Evolutionary conservation across 2,888 invertebrate species (phyloP).

Genomic region (Pseudanteris insignis): DNA sequence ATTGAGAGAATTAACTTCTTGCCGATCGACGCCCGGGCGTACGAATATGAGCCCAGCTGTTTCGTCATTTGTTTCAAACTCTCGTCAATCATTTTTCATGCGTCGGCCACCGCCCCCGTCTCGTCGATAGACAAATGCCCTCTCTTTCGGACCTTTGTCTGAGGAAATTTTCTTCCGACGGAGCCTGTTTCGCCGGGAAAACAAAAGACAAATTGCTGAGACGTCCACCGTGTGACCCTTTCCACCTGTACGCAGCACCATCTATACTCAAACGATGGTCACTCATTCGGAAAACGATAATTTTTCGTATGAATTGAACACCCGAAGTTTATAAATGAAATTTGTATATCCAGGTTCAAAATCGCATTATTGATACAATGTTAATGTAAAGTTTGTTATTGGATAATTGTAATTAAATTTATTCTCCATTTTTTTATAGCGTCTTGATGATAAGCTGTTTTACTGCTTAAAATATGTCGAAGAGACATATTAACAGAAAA

Average conservation of each 20-base stretch:
- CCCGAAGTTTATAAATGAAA: too few species aligned
- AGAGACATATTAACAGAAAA: too few species aligned
- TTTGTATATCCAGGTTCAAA: too few species aligned
- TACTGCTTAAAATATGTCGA: too few species aligned
- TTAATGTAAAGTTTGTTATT: too few species aligned
- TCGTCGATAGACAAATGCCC: slow-evolving; percentile 40
- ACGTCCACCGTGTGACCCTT: slow-evolving; percentile 62
- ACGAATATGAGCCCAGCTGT: slow-evolving; percentile 46
- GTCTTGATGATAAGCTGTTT: too few species aligned
- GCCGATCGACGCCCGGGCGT: slow-evolving; percentile 21
- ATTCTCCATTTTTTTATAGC: too few species aligned
- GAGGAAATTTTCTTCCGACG: slow-evolving; percentile 57
- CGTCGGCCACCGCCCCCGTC: slow-evolving; percentile 37
- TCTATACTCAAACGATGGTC: too few species aligned
- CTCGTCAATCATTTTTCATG: slow-evolving; percentile 62
- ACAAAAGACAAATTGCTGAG: slow-evolving; percentile 64
- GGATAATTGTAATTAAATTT: too few species aligned
- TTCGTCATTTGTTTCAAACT: slow-evolving; percentile 56
- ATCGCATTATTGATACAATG: too few species aligned
- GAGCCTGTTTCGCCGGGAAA: slow-evolving; percentile 50
- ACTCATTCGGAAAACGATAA: too few species aligned
- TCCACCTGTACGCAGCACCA: slow-evolving; percentile 61
- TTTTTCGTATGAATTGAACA: too few species aligned
- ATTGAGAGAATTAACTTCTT: slow-evolving; percentile 22
- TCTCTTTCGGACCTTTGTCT: slow-evolving; percentile 63